Evolutionary conservation across 2,113 vertebrate genomes (phyloP), one percentile per base, ranked within the genome.

Genomic region (Zosterops japonicus): DNA sequence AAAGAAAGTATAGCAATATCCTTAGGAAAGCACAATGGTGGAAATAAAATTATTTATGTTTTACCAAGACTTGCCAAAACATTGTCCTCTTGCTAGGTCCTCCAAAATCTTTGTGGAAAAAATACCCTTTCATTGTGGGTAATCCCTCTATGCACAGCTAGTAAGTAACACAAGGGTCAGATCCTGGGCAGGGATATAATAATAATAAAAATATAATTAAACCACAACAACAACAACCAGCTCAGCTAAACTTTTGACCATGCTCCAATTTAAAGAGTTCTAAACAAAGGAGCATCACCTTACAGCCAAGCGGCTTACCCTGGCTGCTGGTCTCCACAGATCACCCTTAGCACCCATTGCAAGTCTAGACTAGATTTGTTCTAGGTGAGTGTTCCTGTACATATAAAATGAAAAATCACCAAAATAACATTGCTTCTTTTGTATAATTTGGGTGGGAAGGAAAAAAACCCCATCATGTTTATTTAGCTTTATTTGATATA

Each of bases 31-130:
- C 12, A 41, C 23, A 74, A 6, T 16, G 6, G 22, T 71, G 50
- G 77, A 83, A 78, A 86, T 83, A 57, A 91, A 91, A 80, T 82
- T 52, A 77, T 28, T 41, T 63, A 17, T 35, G 25, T 78, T 84
- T 91, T 84, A 42, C 28, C 44, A 42, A 64, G 29, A n/a, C n/a
- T 84, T 87, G 16, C 14, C 69, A 94, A 82, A 31, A 86, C 2
- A 1, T 70, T 84, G 4, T 24, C 8, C 16, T 21, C 19, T 88
- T 90, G 47, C 57, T 39, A 81, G 9, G 14, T 86, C 27, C 21
- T 68, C 12, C 52, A 81, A 92, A 75, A 57, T 5, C 12, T 70
- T 63, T 85, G 41, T 28, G 74, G 61, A 56, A 22, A 22, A 44
- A 87, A 90, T 61, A n/a, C 46, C 39, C 18, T 74, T 65, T 89